Evolutionary conservation across 2,113 vertebrate genomes (phyloP), one percentile per base, ranked within the genome.

Genomic region (Labrus mixtus): DNA sequence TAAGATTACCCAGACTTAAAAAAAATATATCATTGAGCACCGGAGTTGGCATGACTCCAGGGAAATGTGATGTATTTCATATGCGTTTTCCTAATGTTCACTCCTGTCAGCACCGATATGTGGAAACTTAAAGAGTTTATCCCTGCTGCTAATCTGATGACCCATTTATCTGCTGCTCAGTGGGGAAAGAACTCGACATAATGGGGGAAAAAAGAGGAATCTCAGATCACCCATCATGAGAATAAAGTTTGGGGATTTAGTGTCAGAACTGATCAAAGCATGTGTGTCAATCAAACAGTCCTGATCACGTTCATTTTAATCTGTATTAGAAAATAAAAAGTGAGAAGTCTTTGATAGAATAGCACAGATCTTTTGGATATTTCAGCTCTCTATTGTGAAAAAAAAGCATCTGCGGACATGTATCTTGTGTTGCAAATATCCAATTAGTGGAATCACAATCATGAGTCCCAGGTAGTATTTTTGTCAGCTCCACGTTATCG

Each of bases 111-210:
- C 58, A 62, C 4, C 33, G 41, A 59, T 54, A 60, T 65, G 55
- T 39, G 2, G 11, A 79, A 50, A 62, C 17, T 72, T 74, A 50
- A 64, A 78, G 66, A 76, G 63, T 70, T 72, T 65, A 56, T 73
- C 71, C 68, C 76, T 46, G 64, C 81, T 72, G 78, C 67, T 82
- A 76, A 76, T 88, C 76, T 85, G 72, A 67, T 75, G 77, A 83
- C 62, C 82, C 70, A 83, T 78, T 88, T 83, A 85, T 83, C 73
- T 67, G 46, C 69, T 65, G 36, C 73, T 77, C 80, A 70, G 69
- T 60, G 20, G 82, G 82, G 69, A 83, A 85, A 75, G 68, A 79
- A 82, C 13, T 29, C 22, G 13, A 83, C 73, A 78, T 61, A 72
- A 74, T 55, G 61, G 45, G 46, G 45, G 45, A 36, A 50, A 29